phyloP scores from a whole-genome alignment of 2,113 vertebrate species.

The Anser cygnoides region DNA sequence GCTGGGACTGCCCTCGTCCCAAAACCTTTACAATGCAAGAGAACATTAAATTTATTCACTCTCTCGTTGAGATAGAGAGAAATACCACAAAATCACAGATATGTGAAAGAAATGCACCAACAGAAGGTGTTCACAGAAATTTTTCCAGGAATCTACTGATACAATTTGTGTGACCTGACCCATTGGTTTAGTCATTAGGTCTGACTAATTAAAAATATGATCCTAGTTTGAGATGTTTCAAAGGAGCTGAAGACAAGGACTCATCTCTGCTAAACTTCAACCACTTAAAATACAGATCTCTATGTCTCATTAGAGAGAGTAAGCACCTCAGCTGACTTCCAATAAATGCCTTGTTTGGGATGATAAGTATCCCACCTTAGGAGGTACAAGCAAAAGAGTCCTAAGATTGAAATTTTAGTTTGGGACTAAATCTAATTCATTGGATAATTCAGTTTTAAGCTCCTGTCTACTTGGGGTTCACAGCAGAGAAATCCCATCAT shows the following conservation, averaged over 20 bases:
- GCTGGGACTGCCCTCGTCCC: background rate
- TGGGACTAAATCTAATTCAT: background rate
- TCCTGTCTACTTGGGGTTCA: background rate
- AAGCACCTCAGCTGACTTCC: background rate
- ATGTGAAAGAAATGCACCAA: background rate
- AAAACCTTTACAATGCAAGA: background rate
- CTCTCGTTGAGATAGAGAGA: background rate
- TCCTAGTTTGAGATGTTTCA: background rate
- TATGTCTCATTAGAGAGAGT: background rate
- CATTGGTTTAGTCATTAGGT: background rate
- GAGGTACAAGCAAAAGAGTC: background rate
- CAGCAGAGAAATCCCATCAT: background rate
- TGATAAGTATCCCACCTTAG: background rate
- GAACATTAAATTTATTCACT: background rate
- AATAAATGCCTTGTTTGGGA: background rate
- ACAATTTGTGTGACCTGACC: too few species aligned
- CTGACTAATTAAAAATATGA: background rate
- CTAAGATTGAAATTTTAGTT: background rate
- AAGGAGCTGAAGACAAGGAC: background rate
- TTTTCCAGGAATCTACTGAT: background rate
- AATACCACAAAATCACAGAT: background rate
- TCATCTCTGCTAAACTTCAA: background rate
- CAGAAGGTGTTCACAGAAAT: fast-evolving
- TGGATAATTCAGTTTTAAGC: background rate
- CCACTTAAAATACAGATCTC: background rate